Evolutionary conservation across 2,113 vertebrate species (phyloP), one percentile per base, ranked within the genome.

Genomic region (Oryzias woworae): DNA sequence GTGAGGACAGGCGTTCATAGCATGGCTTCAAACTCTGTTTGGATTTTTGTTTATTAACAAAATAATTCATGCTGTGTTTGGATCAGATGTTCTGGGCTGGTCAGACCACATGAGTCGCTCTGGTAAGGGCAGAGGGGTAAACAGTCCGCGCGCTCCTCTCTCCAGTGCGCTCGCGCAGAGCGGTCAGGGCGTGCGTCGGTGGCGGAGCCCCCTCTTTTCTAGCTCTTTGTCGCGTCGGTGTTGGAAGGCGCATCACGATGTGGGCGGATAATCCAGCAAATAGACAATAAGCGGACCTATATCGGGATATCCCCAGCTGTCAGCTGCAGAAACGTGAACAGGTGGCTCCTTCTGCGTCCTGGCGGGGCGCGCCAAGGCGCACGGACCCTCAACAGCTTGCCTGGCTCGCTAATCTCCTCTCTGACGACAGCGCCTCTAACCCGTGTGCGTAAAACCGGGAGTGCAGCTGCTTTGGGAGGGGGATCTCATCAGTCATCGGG

Each of bases 271-370:
- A 77, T 66, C 65, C 66, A 71, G 78, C 75, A 45, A 61, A 69
- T 58, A 49, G 70, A 70, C 70, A 77, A 71, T 85, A 82, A 83
- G 80, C 71, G 79, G 26, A 79, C 86, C 89, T 90, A 89, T 89
- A 89, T 87, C 61, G 56, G 83, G 82, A 81, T 54, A 68, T 22
- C 45, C 68, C 77, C 81, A 81, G 82, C 88, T 82, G 89, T 87
- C 84, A 72, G 80, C 64, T 53, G 69, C 76, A 77, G 76, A 79
- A 84, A 86, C 78, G 83, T 82, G 80, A 88, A 85, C 91, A 91
- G 90, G 87, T 90, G 91, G 82, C 78, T 60, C 51, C 67, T 55
- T 36, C 61, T 7, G 49, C 64, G 68, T 76, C 76, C 73, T 49
- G 63, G 69, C 53, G 15, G 46, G 31, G 14, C 62, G 70, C 78